Percentiles rank a stretch among this genome's conserved stretches.
phyloP scores from a whole-genome alignment of 2,888 invertebrate genomes.

The Marasmarcha lunaedactyla region DNA sequence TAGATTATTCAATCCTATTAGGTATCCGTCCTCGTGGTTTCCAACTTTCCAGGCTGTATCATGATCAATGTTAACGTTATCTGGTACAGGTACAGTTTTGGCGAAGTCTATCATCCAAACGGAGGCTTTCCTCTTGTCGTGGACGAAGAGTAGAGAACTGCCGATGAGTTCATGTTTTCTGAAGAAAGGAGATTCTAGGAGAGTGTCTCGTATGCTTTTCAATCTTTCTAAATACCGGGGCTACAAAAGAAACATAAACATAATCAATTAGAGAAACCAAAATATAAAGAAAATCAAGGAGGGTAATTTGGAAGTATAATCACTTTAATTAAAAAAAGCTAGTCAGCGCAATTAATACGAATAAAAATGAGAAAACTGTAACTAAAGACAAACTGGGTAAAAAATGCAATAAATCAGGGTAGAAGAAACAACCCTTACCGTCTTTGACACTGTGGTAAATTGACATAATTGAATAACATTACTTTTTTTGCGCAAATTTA shows the following conservation, averaged over 20 bases:
- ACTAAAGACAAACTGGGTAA: too few relatives aligned
- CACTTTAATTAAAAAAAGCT: constrained; percentile 6
- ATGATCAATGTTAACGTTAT: constrained; percentile 81
- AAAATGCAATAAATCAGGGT: too few relatives aligned
- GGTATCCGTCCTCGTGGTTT: constrained; percentile 96
- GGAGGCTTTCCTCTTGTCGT: constrained; percentile 88
- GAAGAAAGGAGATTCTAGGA: constrained; percentile 92
- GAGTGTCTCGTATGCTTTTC: constrained; percentile 83
- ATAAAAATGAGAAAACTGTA: too few relatives aligned
- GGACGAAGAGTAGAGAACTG: constrained; percentile 94
- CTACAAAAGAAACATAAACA: constrained; percentile 60
- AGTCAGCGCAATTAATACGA: too few relatives aligned
- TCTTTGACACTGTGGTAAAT: too few relatives aligned
- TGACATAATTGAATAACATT: too few relatives aligned
- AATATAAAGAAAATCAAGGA: not conserved
- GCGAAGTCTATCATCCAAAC: constrained; percentile 99
- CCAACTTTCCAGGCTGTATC: constrained; percentile 91
- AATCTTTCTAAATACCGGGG: constrained; percentile 87
- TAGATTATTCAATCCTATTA: constrained; percentile 91
- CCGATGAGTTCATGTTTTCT: constrained; percentile 93
- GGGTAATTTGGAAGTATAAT: constrained; percentile 1
- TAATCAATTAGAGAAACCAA: constrained; percentile 4
- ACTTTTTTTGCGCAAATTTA: too few relatives aligned
- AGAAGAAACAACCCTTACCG: too few relatives aligned
- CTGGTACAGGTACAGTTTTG: constrained; percentile 88